Evolutionary conservation across 1,140 invertebrate species (phyloP).

Genomic region (Berghia stephanieae): DNA sequence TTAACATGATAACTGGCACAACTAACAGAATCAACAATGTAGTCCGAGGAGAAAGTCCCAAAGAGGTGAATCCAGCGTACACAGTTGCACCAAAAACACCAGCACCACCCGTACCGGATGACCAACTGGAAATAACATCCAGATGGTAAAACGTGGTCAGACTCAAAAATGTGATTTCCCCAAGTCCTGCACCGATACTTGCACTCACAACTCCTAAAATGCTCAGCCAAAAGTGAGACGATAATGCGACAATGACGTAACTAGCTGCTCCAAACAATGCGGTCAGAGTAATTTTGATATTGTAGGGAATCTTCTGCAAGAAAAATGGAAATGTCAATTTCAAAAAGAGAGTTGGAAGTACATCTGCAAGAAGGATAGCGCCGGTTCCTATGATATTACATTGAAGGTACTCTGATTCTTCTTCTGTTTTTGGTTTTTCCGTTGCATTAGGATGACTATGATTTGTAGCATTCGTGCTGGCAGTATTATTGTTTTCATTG

Average conservation of each 20-base stretch:
- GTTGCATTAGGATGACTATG: too few species aligned
- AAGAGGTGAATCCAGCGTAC: conserved; percentile 75
- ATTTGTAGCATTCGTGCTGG: too few species aligned
- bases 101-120: conserved; percentile 83
- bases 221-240: conserved; percentile 49
- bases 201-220: conserved; percentile 75
- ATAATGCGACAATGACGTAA: conserved; percentile 49
- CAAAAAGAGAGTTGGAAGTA: conserved; percentile 79
- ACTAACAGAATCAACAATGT: conserved; percentile 80
- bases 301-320: conserved; percentile 58
- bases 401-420: conserved; percentile 26
- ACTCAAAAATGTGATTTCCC: conserved; percentile 82
- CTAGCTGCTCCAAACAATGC: conserved; percentile 42
- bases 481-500: conserved; percentile 20
- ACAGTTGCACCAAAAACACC: conserved; percentile 82
- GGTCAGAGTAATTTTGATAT: conserved; percentile 40
- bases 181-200: conserved; percentile 81
- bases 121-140: conserved; percentile 83
- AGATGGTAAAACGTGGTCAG: conserved; percentile 80
- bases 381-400: conserved; percentile 41
- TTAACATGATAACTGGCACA: conserved; percentile 76
- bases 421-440: conserved; percentile 13
- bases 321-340: conserved; percentile 82
- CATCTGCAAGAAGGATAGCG: conserved; percentile 84
- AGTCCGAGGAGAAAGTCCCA: conserved; percentile 72